A percentile compares a stretch with the other conserved stretches of the same genome.
Evolutionary conservation across 2,797 vertebrate genomes (phyloP).

Genomic region (Rhinichthys osculus): DNA sequence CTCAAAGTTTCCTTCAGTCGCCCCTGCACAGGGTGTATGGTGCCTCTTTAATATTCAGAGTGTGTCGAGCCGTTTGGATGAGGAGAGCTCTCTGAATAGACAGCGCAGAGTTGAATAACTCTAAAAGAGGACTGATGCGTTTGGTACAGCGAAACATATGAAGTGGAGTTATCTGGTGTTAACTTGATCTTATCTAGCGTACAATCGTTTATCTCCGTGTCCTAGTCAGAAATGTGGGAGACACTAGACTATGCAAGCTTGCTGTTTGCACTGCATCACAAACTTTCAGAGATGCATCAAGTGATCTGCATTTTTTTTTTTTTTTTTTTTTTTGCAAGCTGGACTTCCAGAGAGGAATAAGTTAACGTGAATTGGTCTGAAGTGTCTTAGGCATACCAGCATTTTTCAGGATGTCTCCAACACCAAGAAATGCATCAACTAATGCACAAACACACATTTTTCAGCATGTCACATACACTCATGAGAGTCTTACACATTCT

Average conservation of each 20-base stretch:
- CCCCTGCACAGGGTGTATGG: constrained; percentile 30
- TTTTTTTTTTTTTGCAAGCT: neutral
- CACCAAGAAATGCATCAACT: neutral
- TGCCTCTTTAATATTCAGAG: constrained; percentile 43
- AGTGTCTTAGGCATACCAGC: neutral
- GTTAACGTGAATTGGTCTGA: neutral
- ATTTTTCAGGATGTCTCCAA: neutral
- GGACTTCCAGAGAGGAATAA: neutral
- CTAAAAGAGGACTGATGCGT: constrained; percentile 16
- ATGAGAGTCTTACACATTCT: too few relatives aligned
- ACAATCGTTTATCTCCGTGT: constrained; percentile 22
- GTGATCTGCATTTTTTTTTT: neutral
- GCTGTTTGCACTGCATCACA: neutral
- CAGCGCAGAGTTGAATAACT: constrained; percentile 37
- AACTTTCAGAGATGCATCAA: neutral
- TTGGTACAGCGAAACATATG: constrained; percentile 1
- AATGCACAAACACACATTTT: neutral
- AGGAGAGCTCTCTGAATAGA: constrained; percentile 32
- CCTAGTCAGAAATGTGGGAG: constrained; percentile 4
- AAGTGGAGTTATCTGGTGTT: constrained; percentile 28
- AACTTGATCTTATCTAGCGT: constrained; percentile 41
- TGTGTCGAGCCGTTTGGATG: constrained; percentile 31
- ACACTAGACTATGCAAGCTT: neutral
- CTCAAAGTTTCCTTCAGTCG: constrained; percentile 57
- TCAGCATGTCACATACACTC: neutral